These are phyloP conservation scores for Hiodon alosoides DNA, from an alignment of 2,113 vertebrate species.

Conservation along the genomic window DNA sequence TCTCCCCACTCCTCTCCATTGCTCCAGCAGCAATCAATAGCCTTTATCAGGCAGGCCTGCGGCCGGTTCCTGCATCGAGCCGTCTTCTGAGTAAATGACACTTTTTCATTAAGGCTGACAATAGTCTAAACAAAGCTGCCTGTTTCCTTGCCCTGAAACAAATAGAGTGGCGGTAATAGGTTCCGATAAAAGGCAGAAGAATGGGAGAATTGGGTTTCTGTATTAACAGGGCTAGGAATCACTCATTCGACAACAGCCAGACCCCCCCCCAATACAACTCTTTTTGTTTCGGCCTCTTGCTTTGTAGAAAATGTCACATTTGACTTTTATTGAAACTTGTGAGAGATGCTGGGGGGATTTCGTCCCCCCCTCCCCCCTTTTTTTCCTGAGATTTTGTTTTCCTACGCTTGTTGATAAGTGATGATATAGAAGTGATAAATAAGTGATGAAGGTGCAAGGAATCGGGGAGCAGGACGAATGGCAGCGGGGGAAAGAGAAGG, in stretches of 20 bases:
- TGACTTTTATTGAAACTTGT: constrained; percentile 18
- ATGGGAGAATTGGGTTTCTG: constrained; percentile 50
- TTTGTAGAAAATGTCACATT: not conserved
- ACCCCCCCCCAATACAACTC: not conserved
- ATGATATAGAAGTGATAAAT: constrained; percentile 54
- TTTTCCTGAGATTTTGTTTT: constrained; percentile 49
- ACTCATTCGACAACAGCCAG: not conserved
- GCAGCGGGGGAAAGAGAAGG: constrained; percentile 55
- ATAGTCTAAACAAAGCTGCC: constrained; percentile 63
- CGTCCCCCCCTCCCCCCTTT: not conserved
- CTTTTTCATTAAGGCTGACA: constrained; percentile 69
- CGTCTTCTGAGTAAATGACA: constrained; percentile 51
- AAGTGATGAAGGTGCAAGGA: constrained; percentile 63
- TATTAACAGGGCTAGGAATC: constrained; percentile 18
- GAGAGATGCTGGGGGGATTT: not conserved
- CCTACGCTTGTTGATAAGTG: constrained; percentile 47
- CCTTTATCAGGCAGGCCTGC: too few species aligned
- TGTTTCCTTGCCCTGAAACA: constrained; percentile 60
- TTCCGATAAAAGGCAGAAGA: constrained; percentile 57
- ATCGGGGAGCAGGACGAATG: constrained; percentile 67
- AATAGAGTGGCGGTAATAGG: constrained; percentile 59
- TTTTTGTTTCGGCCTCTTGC: not conserved
- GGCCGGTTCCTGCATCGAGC: too few species aligned
- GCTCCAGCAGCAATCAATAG: too few species aligned
- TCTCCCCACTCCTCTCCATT: too few species aligned